Conservation (phyloP, 2,113 vertebrate genomes). For the Eolophus roseicapilla region DNA sequence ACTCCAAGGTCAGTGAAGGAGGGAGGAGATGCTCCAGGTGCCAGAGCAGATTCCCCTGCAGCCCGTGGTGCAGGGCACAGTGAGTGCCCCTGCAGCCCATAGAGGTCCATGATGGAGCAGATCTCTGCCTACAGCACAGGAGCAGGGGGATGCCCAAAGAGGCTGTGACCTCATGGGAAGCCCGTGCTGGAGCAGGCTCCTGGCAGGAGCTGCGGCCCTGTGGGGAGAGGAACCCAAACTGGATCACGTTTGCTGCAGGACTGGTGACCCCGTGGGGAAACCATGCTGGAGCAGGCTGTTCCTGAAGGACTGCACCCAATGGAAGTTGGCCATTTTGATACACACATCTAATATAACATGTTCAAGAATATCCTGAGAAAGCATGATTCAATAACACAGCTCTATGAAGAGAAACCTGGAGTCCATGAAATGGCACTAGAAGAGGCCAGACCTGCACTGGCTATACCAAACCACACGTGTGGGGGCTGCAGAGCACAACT, state of each 20-base stretch:
- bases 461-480: fast-evolving
- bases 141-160: background rate
- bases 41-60: background rate
- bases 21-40: background rate
- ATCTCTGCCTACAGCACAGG: background rate
- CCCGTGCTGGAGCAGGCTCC: background rate
- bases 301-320: background rate
- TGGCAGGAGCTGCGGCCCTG: background rate
- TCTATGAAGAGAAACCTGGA: background rate
- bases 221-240: background rate
- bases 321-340: background rate
- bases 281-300: background rate
- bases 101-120: background rate
- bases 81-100: background rate
- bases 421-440: fast-evolving
- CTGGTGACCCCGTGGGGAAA: background rate
- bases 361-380: background rate
- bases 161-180: background rate
- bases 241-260: background rate
- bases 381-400: background rate
- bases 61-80: background rate
- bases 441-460: background rate
- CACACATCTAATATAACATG: background rate
- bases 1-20: background rate
- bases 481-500: background rate